These are phyloP conservation scores for Halesus radiatus DNA, from an alignment of 1,140 invertebrate genomes.

Conservation along the genomic window DNA sequence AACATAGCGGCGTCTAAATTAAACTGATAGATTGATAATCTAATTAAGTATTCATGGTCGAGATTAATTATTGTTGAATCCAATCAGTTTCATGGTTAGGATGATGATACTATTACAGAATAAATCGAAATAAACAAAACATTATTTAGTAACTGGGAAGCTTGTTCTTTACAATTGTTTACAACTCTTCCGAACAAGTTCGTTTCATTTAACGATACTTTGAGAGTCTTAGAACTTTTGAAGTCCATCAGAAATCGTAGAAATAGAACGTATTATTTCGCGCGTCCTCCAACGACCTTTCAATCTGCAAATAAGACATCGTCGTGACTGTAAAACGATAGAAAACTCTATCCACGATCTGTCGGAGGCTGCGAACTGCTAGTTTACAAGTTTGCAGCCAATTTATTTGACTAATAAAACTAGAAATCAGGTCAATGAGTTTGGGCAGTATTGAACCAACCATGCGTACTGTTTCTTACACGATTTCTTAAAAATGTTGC, in stretches of 20 bases:
- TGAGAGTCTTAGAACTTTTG: background rate
- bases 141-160: too few species aligned
- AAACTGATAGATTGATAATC: too few species aligned
- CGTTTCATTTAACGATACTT: background rate
- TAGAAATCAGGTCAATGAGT: conserved; percentile 45
- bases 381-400: conserved; percentile 30
- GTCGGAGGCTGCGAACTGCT: background rate
- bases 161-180: too few species aligned
- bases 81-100: too few species aligned
- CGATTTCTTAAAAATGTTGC: conserved; percentile 2
- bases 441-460: background rate
- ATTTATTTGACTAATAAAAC: conserved; percentile 2
- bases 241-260: background rate
- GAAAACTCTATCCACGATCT: background rate
- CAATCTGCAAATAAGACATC: conserved; percentile 26
- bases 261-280: background rate
- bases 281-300: conserved; percentile 51
- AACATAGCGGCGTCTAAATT: too few species aligned
- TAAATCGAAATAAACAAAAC: too few species aligned
- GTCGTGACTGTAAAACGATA: conserved; percentile 52
- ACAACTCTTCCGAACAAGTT: background rate
- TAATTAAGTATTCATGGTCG: too few species aligned
- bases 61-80: too few species aligned
- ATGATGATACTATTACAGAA: too few species aligned
- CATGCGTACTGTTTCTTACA: background rate